A percentile compares a stretch with the other conserved stretches of the same genome.
phyloP scores from a whole-genome alignment of 2,797 vertebrate species.

The Cheirogaleus major region DNA sequence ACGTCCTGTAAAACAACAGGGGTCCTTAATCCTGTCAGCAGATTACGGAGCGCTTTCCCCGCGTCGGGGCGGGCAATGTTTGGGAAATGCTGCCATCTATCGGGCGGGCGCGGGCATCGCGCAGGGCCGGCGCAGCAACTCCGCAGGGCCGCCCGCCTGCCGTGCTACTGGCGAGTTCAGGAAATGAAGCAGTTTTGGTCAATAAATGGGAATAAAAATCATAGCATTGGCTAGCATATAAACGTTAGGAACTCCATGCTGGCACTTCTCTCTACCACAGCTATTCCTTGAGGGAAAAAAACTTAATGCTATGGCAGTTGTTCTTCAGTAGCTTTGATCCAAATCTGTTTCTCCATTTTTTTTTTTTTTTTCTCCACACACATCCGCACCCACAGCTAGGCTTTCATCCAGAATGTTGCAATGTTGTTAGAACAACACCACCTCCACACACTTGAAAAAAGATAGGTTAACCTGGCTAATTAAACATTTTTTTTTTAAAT shows the following conservation, averaged over 20 bases:
- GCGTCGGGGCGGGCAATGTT: constrained; percentile 83
- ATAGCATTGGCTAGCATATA: constrained; percentile 39
- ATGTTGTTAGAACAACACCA: not conserved
- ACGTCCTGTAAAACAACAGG: constrained; percentile 78
- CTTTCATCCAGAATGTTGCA: not conserved
- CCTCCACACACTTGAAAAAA: not conserved
- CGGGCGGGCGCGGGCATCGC: constrained; percentile 75
- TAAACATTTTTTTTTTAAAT: not conserved
- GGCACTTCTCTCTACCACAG: not conserved
- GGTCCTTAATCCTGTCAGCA: constrained; percentile 79
- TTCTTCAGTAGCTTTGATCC: not conserved
- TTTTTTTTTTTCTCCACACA: not conserved
- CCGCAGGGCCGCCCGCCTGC: not conserved
- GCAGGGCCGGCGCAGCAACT: not conserved
- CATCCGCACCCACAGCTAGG: not conserved
- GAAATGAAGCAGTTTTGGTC: constrained; percentile 51
- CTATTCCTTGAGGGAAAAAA: not conserved
- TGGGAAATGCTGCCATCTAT: constrained; percentile 98
- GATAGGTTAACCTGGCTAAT: not conserved
- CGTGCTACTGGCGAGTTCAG: not conserved
- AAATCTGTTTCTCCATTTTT: not conserved
- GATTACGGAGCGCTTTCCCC: constrained; percentile 42
- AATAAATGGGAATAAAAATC: constrained; percentile 72
- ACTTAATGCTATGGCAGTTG: not conserved
- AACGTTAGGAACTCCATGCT: constrained; percentile 5